These are phyloP conservation scores for Temnopleurus reevesii DNA, from an alignment of 53 echinoderm and acorn worm species.

Conservation along the genomic window DNA sequence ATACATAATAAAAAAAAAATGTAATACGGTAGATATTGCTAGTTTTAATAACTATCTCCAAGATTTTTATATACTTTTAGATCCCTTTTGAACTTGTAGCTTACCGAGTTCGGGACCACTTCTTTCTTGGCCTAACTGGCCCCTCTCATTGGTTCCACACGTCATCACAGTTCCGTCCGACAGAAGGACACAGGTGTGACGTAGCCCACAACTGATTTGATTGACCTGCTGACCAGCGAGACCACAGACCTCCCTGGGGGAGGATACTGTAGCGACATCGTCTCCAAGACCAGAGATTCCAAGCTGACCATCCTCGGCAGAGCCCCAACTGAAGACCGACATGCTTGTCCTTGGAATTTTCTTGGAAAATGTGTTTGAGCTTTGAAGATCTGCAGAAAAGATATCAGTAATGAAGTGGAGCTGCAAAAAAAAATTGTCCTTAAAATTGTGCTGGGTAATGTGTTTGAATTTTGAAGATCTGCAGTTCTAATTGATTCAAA, in stretches of 20 bases:
- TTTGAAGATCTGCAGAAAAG: too few species aligned
- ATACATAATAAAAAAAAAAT: too few species aligned
- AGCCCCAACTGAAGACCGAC: conserved; percentile 81
- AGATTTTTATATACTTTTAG: too few species aligned
- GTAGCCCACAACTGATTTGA: conserved; percentile 73
- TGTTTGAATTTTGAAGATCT: too few species aligned
- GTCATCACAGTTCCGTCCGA: conserved; percentile 86
- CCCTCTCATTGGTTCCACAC: conserved; percentile 80
- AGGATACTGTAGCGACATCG: background rate
- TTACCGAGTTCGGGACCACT: conserved; percentile 63
- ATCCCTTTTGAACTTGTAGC: background rate
- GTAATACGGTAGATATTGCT: too few species aligned
- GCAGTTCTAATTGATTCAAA: too few species aligned
- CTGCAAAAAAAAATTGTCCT: too few species aligned
- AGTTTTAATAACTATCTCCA: too few species aligned
- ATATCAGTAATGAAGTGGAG: too few species aligned
- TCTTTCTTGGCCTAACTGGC: conserved; percentile 84
- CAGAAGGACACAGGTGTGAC: conserved; percentile 78
- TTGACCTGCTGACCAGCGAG: conserved; percentile 46
- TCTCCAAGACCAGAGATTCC: conserved; percentile 52
- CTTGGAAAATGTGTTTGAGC: too few species aligned
- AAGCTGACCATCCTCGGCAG: conserved; percentile 63
- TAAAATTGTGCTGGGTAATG: too few species aligned
- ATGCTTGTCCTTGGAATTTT: background rate
- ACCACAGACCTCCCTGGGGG: conserved; percentile 54